Percentiles rank a stretch among this genome's conserved stretches.
phyloP scores from a whole-genome alignment of 2,797 vertebrate species.

The Labroides dimidiatus region DNA sequence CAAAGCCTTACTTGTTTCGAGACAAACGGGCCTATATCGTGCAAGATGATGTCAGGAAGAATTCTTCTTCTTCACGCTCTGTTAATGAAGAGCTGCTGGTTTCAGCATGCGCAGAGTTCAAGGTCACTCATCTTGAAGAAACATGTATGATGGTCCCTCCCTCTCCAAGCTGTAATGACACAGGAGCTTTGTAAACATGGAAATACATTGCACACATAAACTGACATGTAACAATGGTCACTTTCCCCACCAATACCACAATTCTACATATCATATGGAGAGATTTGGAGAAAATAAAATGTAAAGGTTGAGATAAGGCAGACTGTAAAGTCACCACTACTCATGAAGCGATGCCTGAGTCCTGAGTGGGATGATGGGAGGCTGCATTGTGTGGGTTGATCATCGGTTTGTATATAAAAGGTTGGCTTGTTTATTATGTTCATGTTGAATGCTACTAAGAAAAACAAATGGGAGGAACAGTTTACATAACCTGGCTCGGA shows the following conservation, averaged over 20 bases:
- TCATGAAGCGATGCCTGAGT: background rate
- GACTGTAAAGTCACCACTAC: background rate
- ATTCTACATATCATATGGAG: no score
- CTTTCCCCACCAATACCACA: background rate
- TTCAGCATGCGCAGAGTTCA: constrained; percentile 52
- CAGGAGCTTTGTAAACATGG: constrained; percentile 38
- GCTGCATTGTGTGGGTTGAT: constrained; percentile 22
- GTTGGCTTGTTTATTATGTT: background rate
- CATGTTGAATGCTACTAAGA: background rate
- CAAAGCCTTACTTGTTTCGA: constrained; percentile 60
- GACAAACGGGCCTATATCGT: constrained; percentile 47
- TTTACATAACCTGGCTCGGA: background rate
- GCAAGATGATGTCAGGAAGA: constrained; percentile 35
- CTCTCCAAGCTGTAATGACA: constrained; percentile 70
- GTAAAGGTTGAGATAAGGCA: background rate
- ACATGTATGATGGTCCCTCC: constrained; percentile 38
- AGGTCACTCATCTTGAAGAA: constrained; percentile 65
- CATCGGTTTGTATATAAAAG: background rate
- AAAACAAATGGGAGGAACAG: background rate
- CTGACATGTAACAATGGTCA: background rate
- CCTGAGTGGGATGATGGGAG: constrained; percentile 38
- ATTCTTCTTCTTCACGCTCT: constrained; percentile 37
- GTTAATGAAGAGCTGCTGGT: constrained; percentile 22
- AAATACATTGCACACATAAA: background rate
- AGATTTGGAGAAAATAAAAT: background rate